Conservation (phyloP, 2,797 vertebrate species). For the Rhynchotus rufescens region DNA sequence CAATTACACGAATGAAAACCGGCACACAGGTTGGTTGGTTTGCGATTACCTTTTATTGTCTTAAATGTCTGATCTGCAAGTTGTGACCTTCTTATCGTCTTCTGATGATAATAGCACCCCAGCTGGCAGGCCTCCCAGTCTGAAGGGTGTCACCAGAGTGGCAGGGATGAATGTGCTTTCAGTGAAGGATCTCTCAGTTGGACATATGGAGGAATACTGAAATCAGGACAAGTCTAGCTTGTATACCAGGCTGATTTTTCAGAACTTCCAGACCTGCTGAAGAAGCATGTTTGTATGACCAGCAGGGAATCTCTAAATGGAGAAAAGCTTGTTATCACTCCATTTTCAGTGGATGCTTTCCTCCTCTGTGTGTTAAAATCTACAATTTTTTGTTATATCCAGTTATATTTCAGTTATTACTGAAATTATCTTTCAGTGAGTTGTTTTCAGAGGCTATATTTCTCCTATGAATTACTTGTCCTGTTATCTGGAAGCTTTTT, state of each 20-base stretch:
- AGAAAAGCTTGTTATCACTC: not conserved
- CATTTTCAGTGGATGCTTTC: not conserved
- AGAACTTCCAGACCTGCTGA: not conserved
- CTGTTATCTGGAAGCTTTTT: not conserved
- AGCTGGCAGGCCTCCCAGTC: not conserved
- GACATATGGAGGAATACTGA: not conserved
- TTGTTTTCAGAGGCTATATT: not conserved
- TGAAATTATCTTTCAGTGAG: not conserved
- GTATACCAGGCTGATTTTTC: not conserved
- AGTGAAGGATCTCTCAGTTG: not conserved
- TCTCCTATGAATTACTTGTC: not conserved
- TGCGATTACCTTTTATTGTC: not conserved
- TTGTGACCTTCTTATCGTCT: not conserved
- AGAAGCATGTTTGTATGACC: not conserved
- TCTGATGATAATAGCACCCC: not conserved
- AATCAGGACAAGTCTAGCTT: not conserved
- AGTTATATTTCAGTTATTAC: not conserved
- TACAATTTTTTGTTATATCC: not conserved
- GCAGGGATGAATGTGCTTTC: not conserved
- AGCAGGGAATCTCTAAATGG: not conserved
- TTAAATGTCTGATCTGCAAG: not conserved
- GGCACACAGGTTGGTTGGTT: conserved; percentile 85
- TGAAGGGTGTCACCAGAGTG: not conserved
- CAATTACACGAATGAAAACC: conserved; percentile 92
- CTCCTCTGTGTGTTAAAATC: not conserved